Evolutionary conservation across 1,140 invertebrate species (phyloP), one percentile per base, ranked within the genome.

Genomic region (Aphelinus certus): DNA sequence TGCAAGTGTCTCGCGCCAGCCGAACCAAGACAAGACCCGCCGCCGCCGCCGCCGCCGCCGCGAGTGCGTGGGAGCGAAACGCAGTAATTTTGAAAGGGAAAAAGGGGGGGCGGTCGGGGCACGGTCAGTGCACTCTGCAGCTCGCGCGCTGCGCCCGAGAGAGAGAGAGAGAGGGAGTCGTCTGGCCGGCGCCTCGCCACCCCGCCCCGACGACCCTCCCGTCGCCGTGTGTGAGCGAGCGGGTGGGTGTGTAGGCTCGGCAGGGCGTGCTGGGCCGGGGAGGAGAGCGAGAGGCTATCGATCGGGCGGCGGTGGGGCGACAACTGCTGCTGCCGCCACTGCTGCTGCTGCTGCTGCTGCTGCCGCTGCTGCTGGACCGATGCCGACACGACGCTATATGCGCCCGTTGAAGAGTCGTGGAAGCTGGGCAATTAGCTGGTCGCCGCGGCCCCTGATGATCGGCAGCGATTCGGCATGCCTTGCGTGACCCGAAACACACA

Each of bases 81-180:
- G 26, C 55, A 71, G 69, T 71, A 71, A 71, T 71, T 71, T 71
- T 53, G 43, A 71, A 65, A 66, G 63, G 56, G 46, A 57, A 70
- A 63, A 70, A 43, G 67, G 58, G 61, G 73, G 26, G 26, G 26
- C 0, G 26, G 26, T 26, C 26, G 26, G 26, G 26, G 26, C 26
- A 70, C 73, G 73, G 73, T 75, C 73, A 75, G 67, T 75, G 73
- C 67, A 75, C 73, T 64, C 66, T 26, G 26, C 26, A 26, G 26
- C 26, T 26, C 26, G 66, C 48, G 48, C 48, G 26, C 26, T 26
- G 26, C 26, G 26, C 26, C 26, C 26, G 26, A 26, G 26, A 26
- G 26, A 26, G 26, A 26, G 26, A 26, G 26, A 26, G 26, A 26
- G 64, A 47, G 72, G 26, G 53, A 51, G 60, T 56, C 62, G 70